These are phyloP conservation scores for Salvelinus fontinalis DNA, from an alignment of 2,113 vertebrate species.

Conservation along the genomic window DNA sequence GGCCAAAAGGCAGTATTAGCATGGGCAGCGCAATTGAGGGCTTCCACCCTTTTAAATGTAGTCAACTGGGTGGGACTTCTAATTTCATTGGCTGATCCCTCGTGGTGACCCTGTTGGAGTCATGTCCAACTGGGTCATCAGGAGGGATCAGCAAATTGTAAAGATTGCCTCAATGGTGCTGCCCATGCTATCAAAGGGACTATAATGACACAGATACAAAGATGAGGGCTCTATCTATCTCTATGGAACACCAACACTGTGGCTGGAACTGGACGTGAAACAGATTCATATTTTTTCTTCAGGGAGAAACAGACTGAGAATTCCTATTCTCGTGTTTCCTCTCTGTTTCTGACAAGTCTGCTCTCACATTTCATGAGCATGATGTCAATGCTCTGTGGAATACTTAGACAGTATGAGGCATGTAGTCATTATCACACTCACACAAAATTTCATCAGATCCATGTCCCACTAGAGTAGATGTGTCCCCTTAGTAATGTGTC, in stretches of 20 bases:
- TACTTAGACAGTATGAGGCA: neutral
- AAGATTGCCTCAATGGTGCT: too few species aligned
- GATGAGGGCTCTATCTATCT: neutral
- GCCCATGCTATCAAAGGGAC: too few species aligned
- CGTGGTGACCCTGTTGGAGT: too few species aligned
- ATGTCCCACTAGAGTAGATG: neutral
- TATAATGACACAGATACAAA: neutral
- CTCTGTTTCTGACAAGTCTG: neutral
- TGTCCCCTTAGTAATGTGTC: too few species aligned
- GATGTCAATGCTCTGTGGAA: neutral
- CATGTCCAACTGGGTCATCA: too few species aligned
- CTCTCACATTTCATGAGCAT: slow-evolving; percentile 3
- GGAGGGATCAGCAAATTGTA: too few species aligned
- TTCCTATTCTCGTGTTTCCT: neutral
- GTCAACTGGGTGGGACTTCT: too few species aligned
- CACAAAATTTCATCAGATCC: neutral
- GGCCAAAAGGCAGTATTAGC: too few species aligned
- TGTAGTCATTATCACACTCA: neutral
- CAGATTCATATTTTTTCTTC: neutral
- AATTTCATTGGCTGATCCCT: too few species aligned
- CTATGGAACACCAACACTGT: neutral
- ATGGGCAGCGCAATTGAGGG: too few species aligned
- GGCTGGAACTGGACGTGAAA: neutral
- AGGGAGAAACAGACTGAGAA: neutral
- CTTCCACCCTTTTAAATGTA: too few species aligned